Evolutionary conservation across 2,113 vertebrate genomes (phyloP).

Genomic region (Hypomesus transpacificus): DNA sequence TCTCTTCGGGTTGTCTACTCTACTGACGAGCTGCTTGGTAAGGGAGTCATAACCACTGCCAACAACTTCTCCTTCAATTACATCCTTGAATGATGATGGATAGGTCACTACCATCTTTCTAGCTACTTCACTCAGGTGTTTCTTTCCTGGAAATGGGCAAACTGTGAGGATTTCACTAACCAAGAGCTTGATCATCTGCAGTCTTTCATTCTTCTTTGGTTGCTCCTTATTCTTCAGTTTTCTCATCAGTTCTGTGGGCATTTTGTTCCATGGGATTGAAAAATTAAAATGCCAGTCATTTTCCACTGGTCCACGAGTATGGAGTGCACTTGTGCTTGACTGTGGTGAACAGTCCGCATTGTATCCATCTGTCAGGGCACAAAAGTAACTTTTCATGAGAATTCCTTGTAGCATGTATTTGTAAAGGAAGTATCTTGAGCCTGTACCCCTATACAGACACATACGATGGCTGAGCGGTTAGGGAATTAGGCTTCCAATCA

Average conservation of each 20-base stretch:
- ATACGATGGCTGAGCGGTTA: no score
- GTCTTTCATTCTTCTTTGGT: slow-evolving; percentile 17
- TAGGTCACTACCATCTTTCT: slow-evolving; percentile 26
- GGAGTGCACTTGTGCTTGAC: no score
- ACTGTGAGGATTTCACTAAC: slow-evolving; percentile 22
- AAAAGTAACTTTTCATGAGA: no score
- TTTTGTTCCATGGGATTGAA: slow-evolving; percentile 11
- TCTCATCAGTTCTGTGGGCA: slow-evolving; percentile 13
- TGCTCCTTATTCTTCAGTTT: slow-evolving; percentile 23
- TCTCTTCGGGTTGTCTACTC: slow-evolving; percentile 14
- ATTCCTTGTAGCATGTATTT: no score
- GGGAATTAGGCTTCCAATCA: no score
- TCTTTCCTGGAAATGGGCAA: slow-evolving; percentile 26
- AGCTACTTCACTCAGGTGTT: slow-evolving; percentile 27
- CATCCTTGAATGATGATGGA: slow-evolving; percentile 15
- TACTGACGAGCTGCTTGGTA: not conserved
- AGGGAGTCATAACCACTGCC: not conserved
- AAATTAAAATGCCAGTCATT: slow-evolving; percentile 18
- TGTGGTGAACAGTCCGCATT: no score
- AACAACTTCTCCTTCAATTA: not conserved
- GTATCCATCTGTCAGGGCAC: no score
- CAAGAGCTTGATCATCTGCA: slow-evolving; percentile 22
- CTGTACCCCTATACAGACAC: no score
- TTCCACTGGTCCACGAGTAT: no score
- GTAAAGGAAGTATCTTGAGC: no score